A percentile compares a stretch with the other conserved stretches of the same genome.
Conservation (phyloP, 1,140 invertebrate genomes). For the Heliconius congener region DNA sequence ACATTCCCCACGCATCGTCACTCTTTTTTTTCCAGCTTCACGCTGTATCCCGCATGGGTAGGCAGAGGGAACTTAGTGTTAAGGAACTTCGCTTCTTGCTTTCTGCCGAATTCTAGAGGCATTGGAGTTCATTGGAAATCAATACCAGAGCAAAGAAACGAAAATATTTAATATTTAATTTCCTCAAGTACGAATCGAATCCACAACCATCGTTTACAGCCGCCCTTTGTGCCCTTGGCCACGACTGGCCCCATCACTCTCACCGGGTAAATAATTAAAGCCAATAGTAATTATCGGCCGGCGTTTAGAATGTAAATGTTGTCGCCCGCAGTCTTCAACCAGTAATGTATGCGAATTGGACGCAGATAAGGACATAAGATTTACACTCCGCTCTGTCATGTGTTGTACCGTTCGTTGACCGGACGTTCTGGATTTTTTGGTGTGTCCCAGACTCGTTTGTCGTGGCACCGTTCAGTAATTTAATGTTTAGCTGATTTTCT, state of each 20-base stretch:
- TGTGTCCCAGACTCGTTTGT: conserved; percentile 34
- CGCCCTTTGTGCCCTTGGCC: too few species aligned
- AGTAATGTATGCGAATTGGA: conserved; percentile 67
- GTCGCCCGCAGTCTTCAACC: conserved; percentile 69
- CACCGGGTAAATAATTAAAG: conserved; percentile 74
- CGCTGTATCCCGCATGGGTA: too few species aligned
- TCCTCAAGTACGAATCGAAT: too few species aligned
- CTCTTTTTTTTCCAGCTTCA: too few species aligned
- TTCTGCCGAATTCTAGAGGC: too few species aligned
- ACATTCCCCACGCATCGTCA: conserved; percentile 59
- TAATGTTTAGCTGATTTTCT: conserved; percentile 24
- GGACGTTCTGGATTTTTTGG: conserved; percentile 42
- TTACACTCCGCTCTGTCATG: conserved; percentile 70
- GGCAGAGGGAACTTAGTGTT: too few species aligned
- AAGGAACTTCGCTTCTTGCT: too few species aligned
- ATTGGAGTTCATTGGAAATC: too few species aligned
- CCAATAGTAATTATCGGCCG: conserved; percentile 71
- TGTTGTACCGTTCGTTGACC: conserved; percentile 68
- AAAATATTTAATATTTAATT: too few species aligned
- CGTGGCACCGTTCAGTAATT: conserved; percentile 31
- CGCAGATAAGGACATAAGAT: conserved; percentile 72
- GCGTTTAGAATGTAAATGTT: conserved; percentile 78
- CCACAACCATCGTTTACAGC: too few species aligned
- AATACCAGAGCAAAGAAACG: too few species aligned
- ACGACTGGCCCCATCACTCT: conserved; percentile 34